Conservation (phyloP, 2,113 vertebrate genomes). For the Gavialis gangeticus region DNA sequence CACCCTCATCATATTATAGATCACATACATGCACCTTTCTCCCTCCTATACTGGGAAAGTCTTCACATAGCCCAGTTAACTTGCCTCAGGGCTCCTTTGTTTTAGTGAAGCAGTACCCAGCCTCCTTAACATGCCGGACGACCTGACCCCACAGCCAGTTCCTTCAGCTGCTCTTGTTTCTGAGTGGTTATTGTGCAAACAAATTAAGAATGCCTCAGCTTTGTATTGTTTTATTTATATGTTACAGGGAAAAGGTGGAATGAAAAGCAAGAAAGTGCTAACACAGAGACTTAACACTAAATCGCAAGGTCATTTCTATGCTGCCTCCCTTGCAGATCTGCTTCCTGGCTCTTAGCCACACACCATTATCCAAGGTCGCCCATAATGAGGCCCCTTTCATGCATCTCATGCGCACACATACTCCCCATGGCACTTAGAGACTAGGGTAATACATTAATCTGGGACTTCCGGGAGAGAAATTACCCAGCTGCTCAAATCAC, state of each 20-base stretch:
- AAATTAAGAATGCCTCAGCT: not conserved
- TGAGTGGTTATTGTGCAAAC: too few species aligned
- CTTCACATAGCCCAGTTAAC: fast-evolving
- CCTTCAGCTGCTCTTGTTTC: fast-evolving
- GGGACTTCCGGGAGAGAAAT: too few species aligned
- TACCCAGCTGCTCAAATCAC: too few species aligned
- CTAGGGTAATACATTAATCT: too few species aligned
- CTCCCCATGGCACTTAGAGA: too few species aligned
- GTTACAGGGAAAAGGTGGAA: not conserved
- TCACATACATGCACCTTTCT: not conserved
- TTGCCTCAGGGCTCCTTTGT: not conserved
- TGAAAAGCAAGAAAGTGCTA: not conserved
- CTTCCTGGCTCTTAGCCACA: not conserved
- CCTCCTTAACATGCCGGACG: not conserved
- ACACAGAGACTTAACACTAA: not conserved
- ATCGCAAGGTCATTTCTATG: not conserved
- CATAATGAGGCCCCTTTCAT: not conserved
- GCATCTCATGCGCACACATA: not conserved
- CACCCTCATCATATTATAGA: not conserved
- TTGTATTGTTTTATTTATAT: not conserved
- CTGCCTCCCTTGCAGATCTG: not conserved
- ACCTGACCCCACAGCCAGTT: fast-evolving
- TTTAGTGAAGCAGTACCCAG: too few species aligned
- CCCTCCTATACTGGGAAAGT: fast-evolving
- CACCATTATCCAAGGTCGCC: not conserved